Percentiles rank a stretch among this genome's conserved stretches.
Evolutionary conservation across 2,113 vertebrate species (phyloP).

Genomic region (Bostrychus sinensis): DNA sequence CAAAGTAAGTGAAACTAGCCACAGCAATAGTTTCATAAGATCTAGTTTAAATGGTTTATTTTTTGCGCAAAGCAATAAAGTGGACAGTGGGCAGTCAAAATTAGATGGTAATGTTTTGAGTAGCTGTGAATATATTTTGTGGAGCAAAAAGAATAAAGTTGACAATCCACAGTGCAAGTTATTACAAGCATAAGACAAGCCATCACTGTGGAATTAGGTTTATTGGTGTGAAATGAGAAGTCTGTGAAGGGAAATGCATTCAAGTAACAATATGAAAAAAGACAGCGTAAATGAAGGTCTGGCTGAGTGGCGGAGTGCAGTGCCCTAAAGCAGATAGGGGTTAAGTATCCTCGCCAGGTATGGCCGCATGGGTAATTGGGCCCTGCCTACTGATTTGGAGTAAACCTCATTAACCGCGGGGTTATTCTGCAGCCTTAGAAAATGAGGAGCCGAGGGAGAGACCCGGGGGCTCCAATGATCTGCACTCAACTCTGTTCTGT

Average conservation of each 20-base stretch:
- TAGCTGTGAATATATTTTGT: constrained; percentile 20
- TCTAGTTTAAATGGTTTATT: too few species aligned
- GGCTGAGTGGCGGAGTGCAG: background rate
- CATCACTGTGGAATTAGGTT: constrained; percentile 21
- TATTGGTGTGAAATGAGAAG: constrained; percentile 38
- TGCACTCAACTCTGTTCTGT: constrained; percentile 81
- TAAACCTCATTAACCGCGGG: constrained; percentile 44
- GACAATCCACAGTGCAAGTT: background rate
- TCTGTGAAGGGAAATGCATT: background rate
- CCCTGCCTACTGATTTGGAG: background rate
- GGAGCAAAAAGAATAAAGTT: background rate
- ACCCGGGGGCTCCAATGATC: constrained; percentile 79
- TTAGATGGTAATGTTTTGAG: constrained; percentile 6
- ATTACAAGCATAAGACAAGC: constrained; percentile 24
- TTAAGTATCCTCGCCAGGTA: constrained; percentile 25
- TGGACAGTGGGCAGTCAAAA: constrained; percentile 1
- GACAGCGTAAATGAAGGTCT: constrained; percentile 3
- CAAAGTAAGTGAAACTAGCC: too few species aligned
- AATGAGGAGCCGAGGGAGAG: constrained; percentile 36
- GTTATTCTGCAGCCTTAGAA: constrained; percentile 18
- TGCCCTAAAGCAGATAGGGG: constrained; percentile 2
- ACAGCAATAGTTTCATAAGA: too few species aligned
- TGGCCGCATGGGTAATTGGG: constrained; percentile 19
- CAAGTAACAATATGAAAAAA: background rate
- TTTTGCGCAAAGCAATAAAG: background rate